A percentile compares a stretch with the other conserved stretches of the same genome.
Conservation (phyloP, 2,888 invertebrate species). For the Actias luna region DNA sequence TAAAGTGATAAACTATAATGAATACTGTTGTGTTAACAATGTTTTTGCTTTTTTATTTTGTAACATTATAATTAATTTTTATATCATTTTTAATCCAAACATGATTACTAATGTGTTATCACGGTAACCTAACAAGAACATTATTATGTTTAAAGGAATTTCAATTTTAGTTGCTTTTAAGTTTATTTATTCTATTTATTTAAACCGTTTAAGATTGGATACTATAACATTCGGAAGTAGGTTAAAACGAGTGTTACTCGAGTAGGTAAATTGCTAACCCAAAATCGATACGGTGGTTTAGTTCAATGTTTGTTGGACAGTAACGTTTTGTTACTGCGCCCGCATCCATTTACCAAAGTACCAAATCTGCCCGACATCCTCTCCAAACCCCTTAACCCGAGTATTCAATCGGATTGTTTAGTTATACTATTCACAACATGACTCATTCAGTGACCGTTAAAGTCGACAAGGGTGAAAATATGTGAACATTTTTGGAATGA, state of each 20-base stretch:
- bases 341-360: conserved; percentile 49
- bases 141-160: too few species aligned
- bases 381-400: conserved; percentile 25
- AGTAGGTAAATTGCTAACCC: conserved; percentile 16
- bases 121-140: too few species aligned
- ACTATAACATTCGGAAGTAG: neutral
- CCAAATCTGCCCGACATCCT: conserved; percentile 24
- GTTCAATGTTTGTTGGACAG: conserved; percentile 28
- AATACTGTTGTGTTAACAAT: too few species aligned
- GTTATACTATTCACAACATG: conserved; percentile 12
- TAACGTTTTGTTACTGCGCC: conserved; percentile 45
- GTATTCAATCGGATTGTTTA: conserved; percentile 29
- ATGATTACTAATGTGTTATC: too few species aligned
- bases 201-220: neutral
- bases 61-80: too few species aligned
- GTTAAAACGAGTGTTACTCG: conserved; percentile 2
- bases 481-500: neutral
- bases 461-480: neutral
- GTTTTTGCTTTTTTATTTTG: too few species aligned
- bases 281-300: conserved; percentile 16
- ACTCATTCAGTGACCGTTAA: conserved; percentile 1
- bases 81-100: too few species aligned
- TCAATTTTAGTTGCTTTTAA: neutral
- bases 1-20: too few species aligned
- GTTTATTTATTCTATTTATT: neutral